phyloP scores from a whole-genome alignment of 2,888 invertebrate genomes.

The Stenchaetothrips biformis region DNA sequence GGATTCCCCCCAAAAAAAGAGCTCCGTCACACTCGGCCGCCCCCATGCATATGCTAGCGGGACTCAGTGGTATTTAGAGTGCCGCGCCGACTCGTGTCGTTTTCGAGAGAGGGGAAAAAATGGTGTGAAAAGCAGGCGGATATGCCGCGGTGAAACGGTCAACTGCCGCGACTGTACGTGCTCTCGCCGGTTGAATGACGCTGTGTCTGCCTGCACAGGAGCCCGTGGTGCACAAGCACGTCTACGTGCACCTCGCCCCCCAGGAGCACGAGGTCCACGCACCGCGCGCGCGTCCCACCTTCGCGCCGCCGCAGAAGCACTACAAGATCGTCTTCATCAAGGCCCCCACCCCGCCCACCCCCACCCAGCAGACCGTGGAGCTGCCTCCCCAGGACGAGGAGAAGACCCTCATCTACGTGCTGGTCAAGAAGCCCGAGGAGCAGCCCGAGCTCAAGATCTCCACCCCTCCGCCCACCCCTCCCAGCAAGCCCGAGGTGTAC shows the following conservation, averaged over 20 bases:
- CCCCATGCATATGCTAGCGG: no score
- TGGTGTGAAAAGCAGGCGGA: no score
- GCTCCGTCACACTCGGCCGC: no score
- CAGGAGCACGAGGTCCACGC: conserved; percentile 71
- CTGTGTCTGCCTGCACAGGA: conserved; percentile 44
- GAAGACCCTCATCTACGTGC: conserved; percentile 82
- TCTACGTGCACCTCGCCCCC: conserved; percentile 85
- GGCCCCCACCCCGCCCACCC: conserved; percentile 78
- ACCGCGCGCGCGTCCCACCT: conserved; percentile 52
- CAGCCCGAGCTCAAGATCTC: conserved; percentile 75
- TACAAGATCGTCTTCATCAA: conserved; percentile 92
- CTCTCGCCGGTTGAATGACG: background rate
- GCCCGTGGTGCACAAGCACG: conserved; percentile 75
- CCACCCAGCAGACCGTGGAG: conserved; percentile 75
- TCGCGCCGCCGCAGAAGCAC: conserved; percentile 73
- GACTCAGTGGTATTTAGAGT: background rate
- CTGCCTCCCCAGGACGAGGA: conserved; percentile 72
- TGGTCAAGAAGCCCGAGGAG: conserved; percentile 84
- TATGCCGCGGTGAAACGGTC: no score
- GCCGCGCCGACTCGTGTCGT: background rate
- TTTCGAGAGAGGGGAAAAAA: no score
- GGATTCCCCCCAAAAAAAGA: no score
- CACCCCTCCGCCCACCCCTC: conserved; percentile 71
- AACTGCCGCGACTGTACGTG: background rate
- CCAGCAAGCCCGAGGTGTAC: conserved; percentile 85